Conservation (phyloP, 2,888 invertebrate species). For the Galeopsomyia nigrocyanea region DNA sequence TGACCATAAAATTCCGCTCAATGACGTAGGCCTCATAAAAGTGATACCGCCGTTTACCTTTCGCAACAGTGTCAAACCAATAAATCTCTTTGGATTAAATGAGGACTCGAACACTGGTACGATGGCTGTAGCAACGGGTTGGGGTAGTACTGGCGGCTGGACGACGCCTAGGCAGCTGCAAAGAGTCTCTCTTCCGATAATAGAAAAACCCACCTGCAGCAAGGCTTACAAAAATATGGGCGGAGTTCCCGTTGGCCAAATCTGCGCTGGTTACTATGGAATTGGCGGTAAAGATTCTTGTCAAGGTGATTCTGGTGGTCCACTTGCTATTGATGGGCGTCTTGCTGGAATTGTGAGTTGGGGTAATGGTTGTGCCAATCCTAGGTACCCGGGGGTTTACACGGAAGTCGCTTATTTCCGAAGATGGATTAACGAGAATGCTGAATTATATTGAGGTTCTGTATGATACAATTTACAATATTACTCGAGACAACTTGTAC, state of each 20-base stretch:
- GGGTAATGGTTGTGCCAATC: constrained; percentile 72
- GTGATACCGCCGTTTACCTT: constrained; percentile 70
- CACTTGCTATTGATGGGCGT: constrained; percentile 51
- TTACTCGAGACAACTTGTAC: too few species aligned
- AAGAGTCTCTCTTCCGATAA: too few species aligned
- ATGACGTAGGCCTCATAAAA: constrained; percentile 73
- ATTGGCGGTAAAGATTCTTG: constrained; percentile 71
- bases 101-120: constrained; percentile 21
- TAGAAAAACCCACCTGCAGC: not conserved
- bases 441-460: too few species aligned
- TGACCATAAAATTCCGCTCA: constrained; percentile 52
- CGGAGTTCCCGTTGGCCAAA: constrained; percentile 72
- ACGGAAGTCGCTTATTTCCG: constrained; percentile 72
- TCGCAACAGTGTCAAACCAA: constrained; percentile 68
- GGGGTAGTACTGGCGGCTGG: not conserved
- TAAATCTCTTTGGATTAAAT: constrained; percentile 66
- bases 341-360: constrained; percentile 61
- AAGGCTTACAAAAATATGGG: constrained; percentile 49
- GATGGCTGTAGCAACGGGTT: not conserved
- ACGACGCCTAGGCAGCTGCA: too few species aligned
- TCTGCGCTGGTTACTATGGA: constrained; percentile 67
- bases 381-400: constrained; percentile 68
- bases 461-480: too few species aligned
- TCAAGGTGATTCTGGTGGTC: constrained; percentile 60
- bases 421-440: constrained; percentile 52